A percentile compares a stretch with the other conserved stretches of the same genome.
Conservation (phyloP, 2,888 invertebrate species). For the Chaitophorus viminalis region DNA sequence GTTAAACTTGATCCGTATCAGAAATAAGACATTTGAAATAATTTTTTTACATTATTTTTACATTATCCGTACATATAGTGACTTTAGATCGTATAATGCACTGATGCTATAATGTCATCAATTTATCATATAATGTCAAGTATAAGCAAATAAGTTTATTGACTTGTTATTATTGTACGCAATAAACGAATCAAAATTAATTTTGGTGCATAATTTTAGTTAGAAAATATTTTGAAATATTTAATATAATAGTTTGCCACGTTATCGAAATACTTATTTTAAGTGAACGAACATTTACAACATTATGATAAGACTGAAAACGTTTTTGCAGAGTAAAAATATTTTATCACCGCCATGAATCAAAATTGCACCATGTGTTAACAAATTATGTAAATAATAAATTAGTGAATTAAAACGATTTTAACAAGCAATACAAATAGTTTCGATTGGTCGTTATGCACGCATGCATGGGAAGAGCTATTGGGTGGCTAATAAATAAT, state of each 20-base stretch:
- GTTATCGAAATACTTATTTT: background rate
- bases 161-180: background rate
- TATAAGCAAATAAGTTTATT: too few species aligned
- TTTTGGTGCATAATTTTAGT: background rate
- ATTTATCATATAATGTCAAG: too few species aligned
- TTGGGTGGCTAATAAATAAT: conserved; percentile 12
- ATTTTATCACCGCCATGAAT: background rate
- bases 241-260: background rate
- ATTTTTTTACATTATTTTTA: too few species aligned
- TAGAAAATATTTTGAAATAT: background rate
- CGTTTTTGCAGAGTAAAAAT: background rate
- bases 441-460: background rate
- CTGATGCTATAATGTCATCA: too few species aligned
- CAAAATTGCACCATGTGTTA: background rate
- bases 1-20: too few species aligned
- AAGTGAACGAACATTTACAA: background rate
- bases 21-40: too few species aligned
- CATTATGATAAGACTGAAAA: background rate
- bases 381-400: background rate
- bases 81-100: too few species aligned
- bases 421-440: background rate
- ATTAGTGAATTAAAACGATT: background rate
- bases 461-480: background rate
- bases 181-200: background rate
- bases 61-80: too few species aligned